Conservation (phyloP, 2,888 invertebrate species). For the Noctua janthina region DNA sequence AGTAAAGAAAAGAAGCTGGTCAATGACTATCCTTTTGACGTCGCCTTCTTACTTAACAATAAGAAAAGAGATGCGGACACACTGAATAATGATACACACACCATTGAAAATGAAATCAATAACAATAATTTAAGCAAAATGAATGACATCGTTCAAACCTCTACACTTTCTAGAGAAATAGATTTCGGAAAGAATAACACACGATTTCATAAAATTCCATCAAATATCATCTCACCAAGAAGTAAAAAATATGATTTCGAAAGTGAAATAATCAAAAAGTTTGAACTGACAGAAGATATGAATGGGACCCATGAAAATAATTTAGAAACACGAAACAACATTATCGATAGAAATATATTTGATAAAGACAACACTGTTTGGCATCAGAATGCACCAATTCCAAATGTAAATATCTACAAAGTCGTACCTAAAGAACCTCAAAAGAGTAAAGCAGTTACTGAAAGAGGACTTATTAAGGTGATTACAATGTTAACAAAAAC, state of each 20-base stretch:
- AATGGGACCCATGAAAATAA: slow-evolving; percentile 68
- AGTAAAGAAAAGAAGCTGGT: slow-evolving; percentile 74
- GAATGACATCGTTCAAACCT: background rate
- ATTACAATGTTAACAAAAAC: slow-evolving; percentile 84
- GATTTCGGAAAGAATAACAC: slow-evolving; percentile 22
- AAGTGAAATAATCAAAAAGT: slow-evolving; percentile 71
- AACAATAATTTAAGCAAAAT: slow-evolving; percentile 2
- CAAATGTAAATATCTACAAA: slow-evolving; percentile 75
- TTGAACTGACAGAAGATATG: slow-evolving; percentile 71
- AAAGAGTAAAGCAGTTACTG: slow-evolving; percentile 76
- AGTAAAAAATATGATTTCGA: slow-evolving; percentile 77
- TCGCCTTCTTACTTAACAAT: slow-evolving; percentile 75
- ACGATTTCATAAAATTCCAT: slow-evolving; percentile 21
- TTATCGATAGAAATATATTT: slow-evolving; percentile 71
- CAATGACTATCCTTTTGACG: slow-evolving; percentile 82
- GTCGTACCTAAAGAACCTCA: slow-evolving; percentile 74
- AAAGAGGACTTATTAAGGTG: slow-evolving; percentile 83
- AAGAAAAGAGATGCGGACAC: slow-evolving; percentile 60
- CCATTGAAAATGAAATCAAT: slow-evolving; percentile 44
- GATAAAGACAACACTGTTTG: slow-evolving; percentile 76
- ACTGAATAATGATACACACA: slow-evolving; percentile 29
- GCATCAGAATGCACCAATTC: slow-evolving; percentile 74
- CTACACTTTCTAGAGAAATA: background rate
- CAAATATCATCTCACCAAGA: slow-evolving; percentile 64
- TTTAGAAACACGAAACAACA: slow-evolving; percentile 35